Evolutionary conservation across 2,888 invertebrate genomes (phyloP).

Genomic region (Acleris emargana): DNA sequence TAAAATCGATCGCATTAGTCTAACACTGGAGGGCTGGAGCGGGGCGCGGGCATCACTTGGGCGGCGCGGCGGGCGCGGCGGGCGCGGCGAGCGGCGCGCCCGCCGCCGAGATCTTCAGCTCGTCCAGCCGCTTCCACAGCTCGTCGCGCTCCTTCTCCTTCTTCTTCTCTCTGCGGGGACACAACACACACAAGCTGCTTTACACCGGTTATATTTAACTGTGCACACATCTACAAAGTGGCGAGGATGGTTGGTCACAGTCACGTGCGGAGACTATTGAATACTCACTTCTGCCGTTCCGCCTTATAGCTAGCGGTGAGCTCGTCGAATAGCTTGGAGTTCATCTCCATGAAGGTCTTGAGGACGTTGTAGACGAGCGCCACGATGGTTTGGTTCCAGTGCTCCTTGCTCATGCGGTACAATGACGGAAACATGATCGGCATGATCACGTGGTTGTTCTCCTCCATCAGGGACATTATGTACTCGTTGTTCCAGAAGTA

Average conservation of each 20-base stretch:
- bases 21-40: constrained; percentile 59
- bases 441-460: constrained; percentile 98
- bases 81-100: constrained; percentile 62
- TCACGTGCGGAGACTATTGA: background rate
- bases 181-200: constrained; percentile 14
- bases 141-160: constrained; percentile 98
- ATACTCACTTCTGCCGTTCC: constrained; percentile 97
- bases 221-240: no score
- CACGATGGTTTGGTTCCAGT: constrained; percentile 99
- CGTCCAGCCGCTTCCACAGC: constrained; percentile 97
- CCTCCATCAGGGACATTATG: constrained; percentile 99
- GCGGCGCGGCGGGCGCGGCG: constrained; percentile 57
- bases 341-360: constrained; percentile 99
- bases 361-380: constrained; percentile 99
- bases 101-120: constrained; percentile 90
- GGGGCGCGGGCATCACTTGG: constrained; percentile 80
- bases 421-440: constrained; percentile 99
- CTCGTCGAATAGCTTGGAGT: constrained; percentile 99
- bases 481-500: constrained; percentile 99
- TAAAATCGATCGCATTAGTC: constrained; percentile 74
- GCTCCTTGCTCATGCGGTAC: constrained; percentile 99
- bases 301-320: constrained; percentile 99
- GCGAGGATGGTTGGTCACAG: no score
- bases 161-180: constrained; percentile 90
- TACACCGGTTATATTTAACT: no score